Evolutionary conservation across 2,797 vertebrate species (phyloP).

Genomic region (Sphaeramia orbicularis): DNA sequence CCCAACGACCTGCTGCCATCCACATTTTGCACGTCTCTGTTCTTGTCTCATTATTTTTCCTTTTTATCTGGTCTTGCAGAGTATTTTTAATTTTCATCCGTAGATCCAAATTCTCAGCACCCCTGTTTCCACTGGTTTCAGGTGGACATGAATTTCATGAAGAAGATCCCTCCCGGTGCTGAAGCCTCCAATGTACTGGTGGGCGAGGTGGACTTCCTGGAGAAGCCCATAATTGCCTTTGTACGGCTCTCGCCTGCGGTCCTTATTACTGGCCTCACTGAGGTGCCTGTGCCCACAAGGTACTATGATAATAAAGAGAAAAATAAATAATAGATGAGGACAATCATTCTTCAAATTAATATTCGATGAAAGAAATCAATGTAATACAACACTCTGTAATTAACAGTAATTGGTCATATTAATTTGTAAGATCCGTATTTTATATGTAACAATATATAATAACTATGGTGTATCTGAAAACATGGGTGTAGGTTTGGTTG

Average conservation of each 20-base stretch:
- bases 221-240: slow-evolving; percentile 96
- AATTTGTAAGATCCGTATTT: no score
- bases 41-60: not conserved
- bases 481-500: no score
- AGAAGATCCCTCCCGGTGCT: slow-evolving; percentile 95
- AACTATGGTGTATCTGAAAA: no score
- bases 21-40: slow-evolving; percentile 27
- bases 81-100: not conserved
- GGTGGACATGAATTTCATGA: slow-evolving; percentile 99
- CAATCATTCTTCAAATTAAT: not conserved
- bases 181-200: slow-evolving; percentile 98
- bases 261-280: slow-evolving; percentile 95
- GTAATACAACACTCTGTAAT: no score
- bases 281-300: slow-evolving; percentile 96
- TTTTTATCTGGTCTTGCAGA: not conserved
- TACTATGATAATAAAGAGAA: slow-evolving; percentile 59
- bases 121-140: slow-evolving; percentile 61
- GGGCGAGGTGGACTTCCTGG: slow-evolving; percentile 96
- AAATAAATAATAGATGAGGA: not conserved
- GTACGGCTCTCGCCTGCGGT: slow-evolving; percentile 94
- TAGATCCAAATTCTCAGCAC: slow-evolving; percentile 4
- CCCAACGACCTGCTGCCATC: slow-evolving; percentile 33
- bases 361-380: not conserved
- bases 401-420: no score
- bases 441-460: no score